These are phyloP conservation scores for Cairina moschata DNA, from an alignment of 2,113 vertebrate species.

Conservation along the genomic window DNA sequence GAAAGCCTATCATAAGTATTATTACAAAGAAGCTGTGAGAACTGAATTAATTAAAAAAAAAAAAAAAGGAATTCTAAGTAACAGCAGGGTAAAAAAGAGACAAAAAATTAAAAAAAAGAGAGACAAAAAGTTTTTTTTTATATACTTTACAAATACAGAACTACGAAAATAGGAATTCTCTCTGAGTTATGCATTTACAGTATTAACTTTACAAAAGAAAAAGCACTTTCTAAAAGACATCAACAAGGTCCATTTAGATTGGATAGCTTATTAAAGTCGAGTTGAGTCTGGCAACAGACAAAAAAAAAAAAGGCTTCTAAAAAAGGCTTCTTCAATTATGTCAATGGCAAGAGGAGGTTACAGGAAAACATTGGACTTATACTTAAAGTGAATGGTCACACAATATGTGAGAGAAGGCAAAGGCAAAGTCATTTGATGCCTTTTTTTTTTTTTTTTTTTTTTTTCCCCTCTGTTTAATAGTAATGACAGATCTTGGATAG, in stretches of 20 bases:
- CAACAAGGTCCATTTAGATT: not conserved
- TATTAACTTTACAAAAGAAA: not conserved
- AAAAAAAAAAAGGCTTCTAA: not conserved
- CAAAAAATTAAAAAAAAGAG: not conserved
- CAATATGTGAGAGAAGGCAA: not conserved
- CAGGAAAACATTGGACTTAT: not conserved
- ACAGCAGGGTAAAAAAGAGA: not conserved
- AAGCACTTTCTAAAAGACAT: not conserved
- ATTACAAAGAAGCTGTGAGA: slow-evolving; percentile 30
- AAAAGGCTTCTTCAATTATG: not conserved
- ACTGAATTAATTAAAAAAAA: not conserved
- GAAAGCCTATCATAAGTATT: not conserved
- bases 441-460: not conserved
- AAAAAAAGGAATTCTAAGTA: not conserved
- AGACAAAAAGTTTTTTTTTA: not conserved
- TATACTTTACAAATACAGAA: not conserved
- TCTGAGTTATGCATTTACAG: not conserved
- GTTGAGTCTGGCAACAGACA: not conserved
- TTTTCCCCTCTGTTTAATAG: not conserved
- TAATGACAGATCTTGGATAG: not conserved
- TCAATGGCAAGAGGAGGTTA: not conserved
- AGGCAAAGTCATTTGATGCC: not conserved
- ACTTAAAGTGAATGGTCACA: not conserved
- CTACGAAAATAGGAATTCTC: not conserved
- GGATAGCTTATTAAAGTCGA: not conserved